Evolutionary conservation across 2,888 invertebrate species (phyloP), one percentile per base, ranked within the genome.

Genomic region (Ophioninae sp.): DNA sequence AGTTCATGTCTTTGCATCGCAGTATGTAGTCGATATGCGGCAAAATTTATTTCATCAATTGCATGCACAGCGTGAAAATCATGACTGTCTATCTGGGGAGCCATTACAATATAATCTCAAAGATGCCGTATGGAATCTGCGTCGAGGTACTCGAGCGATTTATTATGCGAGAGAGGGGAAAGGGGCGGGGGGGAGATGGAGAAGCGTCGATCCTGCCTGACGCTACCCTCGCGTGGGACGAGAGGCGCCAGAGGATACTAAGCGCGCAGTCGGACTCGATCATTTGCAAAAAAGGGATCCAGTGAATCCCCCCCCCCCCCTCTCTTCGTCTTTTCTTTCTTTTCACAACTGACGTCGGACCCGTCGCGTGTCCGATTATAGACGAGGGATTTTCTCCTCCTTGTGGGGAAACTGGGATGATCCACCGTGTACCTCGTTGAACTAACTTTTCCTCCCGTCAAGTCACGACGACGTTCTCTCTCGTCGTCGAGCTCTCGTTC

Each of bases 211-310:
- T 65, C 67, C 59, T 69, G 68, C 56, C 41, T 64, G 41, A 67
- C 20, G 74, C 78, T 73, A 64, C 37, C 39, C 59, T 71, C 44
- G 82, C 85, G 84, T 85, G 84, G 85, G 84, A 56, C 64, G 84
- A 84, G 72, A 84, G 84, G 85, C 85, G 84, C 85, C 84, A 86
- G 75, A 65, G 76, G 81, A 84, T 82, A 83, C 85, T 81, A 84
- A 86, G 84, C 84, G 81, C 76, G 41, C 61, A 51, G 73, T 67
- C 69, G 51, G 76, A 80, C 82, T 83, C 82, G 81, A 85, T 85
- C 82, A 82, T 56, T 78, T 69, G 81, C 79, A 23, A 77, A 63
- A 61, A 56, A 61, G 68, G 67, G 20, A 65, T 7, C 65, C 41
- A 63, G 63, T 59, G 22, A 37, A 79, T 30, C 41, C 69, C 22